These are phyloP conservation scores for Apolygus lucorum DNA, from an alignment of 1,140 invertebrate genomes.

Conservation along the genomic window DNA sequence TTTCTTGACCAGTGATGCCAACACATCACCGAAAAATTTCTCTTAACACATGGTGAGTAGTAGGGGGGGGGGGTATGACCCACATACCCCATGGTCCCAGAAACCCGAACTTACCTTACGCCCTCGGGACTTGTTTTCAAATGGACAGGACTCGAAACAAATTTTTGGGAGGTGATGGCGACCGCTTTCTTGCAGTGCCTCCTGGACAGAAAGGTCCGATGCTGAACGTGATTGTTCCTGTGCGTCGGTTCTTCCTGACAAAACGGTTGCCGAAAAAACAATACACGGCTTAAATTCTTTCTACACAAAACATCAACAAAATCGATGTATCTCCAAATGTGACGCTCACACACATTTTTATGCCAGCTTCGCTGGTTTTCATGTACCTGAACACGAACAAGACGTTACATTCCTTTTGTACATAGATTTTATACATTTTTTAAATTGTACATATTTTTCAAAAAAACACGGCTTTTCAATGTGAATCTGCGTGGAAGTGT, in stretches of 20 bases:
- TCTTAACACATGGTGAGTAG: too few species aligned
- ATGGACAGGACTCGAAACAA: not conserved
- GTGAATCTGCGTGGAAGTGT: not conserved
- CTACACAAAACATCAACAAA: not conserved
- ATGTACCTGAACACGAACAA: slow-evolving; percentile 20
- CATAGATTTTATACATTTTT: slow-evolving; percentile 11
- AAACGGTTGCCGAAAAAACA: slow-evolving; percentile 23
- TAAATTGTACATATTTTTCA: not conserved
- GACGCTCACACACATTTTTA: too few species aligned
- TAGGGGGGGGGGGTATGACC: too few species aligned
- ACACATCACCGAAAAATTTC: too few species aligned
- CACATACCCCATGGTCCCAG: too few species aligned
- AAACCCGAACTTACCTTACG: too few species aligned
- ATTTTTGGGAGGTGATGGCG: slow-evolving; percentile 27
- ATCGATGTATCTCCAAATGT: too few species aligned
- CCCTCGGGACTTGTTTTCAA: too few species aligned
- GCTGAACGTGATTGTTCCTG: not conserved
- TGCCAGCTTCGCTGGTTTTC: not conserved
- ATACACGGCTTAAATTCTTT: not conserved
- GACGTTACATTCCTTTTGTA: slow-evolving; percentile 21
- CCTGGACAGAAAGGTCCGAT: slow-evolving; percentile 20
- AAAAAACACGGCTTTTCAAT: not conserved
- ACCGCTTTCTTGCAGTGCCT: slow-evolving; percentile 29
- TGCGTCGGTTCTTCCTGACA: slow-evolving; percentile 10
- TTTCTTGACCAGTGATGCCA: too few species aligned